These are phyloP conservation scores for Drosophila nigromelanica DNA, from an alignment of 1,140 invertebrate genomes.

Conservation along the genomic window DNA sequence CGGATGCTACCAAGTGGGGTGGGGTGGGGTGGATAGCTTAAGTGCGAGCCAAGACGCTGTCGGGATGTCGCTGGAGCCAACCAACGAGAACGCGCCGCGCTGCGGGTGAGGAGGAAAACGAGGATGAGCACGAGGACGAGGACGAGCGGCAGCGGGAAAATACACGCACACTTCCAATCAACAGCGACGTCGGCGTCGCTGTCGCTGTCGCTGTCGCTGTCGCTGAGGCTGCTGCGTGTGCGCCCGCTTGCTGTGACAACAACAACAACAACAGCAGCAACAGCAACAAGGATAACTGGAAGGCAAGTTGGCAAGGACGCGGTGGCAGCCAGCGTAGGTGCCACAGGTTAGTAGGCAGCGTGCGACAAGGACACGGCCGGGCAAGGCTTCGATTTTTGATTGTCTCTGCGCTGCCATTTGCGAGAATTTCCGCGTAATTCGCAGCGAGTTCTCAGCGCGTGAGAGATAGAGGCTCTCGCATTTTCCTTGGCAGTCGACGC, in stretches of 20 bases:
- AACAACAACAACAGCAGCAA: constrained; percentile 9
- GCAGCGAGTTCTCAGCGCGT: constrained; percentile 18
- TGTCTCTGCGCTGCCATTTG: constrained; percentile 12
- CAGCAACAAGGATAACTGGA: neutral
- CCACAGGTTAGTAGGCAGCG: constrained; percentile 44
- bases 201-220: neutral
- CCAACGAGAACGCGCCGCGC: constrained; percentile 71
- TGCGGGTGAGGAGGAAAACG: constrained; percentile 6
- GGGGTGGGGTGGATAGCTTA: constrained; percentile 2
- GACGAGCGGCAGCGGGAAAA: constrained; percentile 33
- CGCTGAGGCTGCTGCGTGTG: constrained; percentile 55
- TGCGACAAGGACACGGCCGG: constrained; percentile 39
- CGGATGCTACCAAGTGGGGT: too few species aligned
- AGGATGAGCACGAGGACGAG: neutral
- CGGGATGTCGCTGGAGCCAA: constrained; percentile 51
- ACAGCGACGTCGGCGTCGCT: constrained; percentile 19
- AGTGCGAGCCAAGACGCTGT: constrained; percentile 17
- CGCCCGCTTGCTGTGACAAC: constrained; percentile 66
- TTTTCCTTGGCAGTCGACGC: constrained; percentile 55
- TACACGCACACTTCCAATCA: constrained; percentile 66
- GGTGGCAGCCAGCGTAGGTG: constrained; percentile 15
- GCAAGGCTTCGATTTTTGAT: constrained; percentile 32
- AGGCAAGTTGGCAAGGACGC: constrained; percentile 45
- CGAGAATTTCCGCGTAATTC: constrained; percentile 48
- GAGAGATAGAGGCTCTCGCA: constrained; percentile 2